Evolutionary conservation across 2,113 vertebrate genomes (phyloP), one percentile per base, ranked within the genome.

Genomic region (Siniperca chuatsi): DNA sequence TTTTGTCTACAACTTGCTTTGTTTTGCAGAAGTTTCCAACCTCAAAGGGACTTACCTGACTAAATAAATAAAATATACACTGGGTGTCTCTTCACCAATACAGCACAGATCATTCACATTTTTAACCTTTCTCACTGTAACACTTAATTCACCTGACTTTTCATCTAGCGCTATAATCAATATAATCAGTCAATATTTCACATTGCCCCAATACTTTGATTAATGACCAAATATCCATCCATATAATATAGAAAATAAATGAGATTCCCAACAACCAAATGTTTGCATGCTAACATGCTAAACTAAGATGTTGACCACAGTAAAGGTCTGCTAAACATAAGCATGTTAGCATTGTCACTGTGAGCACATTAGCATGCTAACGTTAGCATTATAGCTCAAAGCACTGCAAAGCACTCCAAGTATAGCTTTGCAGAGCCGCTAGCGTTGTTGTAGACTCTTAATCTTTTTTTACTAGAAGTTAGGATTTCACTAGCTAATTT

Each of bases 61-160:
- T 52, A 50, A 79, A 69, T 78, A 3, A 54, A 78, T 33, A 8
- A 66, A 77, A 65, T 4, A 35, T 16, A 76, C 33, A 54, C 0
- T 42, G 13, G 0, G n/a, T 40, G 46, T 40, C 60, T 66, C 75
- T 55, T 54, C 35, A 44, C 3, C 6, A 55, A 40, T 40, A 57
- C 25, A 58, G 20, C 1, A 25, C 20, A 54, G n/a, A 55, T 64
- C 44, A 21, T 25, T 70, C 54, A 42, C 16, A 50, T 29, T 64
- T 61, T 76, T 1, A 33, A 21, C 3, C 6, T 25, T 12, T 23
- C 40, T 44, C 57, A 8, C 4, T 44, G 20, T 23, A 23, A 44
- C 23, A 7, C 16, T 33, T 4, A 21, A 35, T 29, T 29, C 40
- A 8, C 40, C 6, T 42, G 42, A 44, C 42, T 44, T 44, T 42